phyloP scores from a whole-genome alignment of 2,888 invertebrate species.

The Tinea pellionella region DNA sequence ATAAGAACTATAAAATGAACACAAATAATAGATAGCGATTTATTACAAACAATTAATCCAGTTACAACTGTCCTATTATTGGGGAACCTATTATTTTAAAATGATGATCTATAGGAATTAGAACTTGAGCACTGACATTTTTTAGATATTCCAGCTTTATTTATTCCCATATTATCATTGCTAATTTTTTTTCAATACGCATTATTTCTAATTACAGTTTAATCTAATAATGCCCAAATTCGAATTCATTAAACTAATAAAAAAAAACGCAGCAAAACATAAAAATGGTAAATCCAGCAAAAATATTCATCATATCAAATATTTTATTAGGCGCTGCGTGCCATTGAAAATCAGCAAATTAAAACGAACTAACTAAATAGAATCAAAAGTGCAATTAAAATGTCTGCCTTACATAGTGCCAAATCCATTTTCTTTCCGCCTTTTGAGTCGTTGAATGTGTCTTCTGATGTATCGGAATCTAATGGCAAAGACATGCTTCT shows the following conservation, averaged over 20 bases:
- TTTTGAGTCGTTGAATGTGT: conserved; percentile 53
- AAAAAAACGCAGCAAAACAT: conserved; percentile 24
- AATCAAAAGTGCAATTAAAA: neutral
- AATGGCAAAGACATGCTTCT: conserved; percentile 78
- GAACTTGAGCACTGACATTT: neutral
- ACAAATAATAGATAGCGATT: neutral
- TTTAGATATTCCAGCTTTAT: too few relatives aligned
- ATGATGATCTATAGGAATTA: neutral
- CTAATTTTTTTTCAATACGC: too few relatives aligned
- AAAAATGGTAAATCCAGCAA: conserved; percentile 2
- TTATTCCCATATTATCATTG: too few relatives aligned
- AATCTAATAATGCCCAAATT: too few relatives aligned
- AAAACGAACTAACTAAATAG: conserved; percentile 28
- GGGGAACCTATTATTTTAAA: neutral
- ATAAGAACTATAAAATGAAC: neutral
- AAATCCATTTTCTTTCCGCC: conserved; percentile 83
- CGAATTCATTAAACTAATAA: neutral
- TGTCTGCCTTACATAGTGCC: conserved; percentile 80
- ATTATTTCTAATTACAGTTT: too few relatives aligned
- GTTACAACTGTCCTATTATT: neutral
- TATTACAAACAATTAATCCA: neutral
- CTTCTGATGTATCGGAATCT: conserved; percentile 57
- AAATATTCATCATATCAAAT: neutral
- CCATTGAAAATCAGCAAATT: conserved; percentile 61
- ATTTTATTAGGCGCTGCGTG: conserved; percentile 27